Conservation (phyloP, 2,888 invertebrate genomes). For the Cheilosia grossa region DNA sequence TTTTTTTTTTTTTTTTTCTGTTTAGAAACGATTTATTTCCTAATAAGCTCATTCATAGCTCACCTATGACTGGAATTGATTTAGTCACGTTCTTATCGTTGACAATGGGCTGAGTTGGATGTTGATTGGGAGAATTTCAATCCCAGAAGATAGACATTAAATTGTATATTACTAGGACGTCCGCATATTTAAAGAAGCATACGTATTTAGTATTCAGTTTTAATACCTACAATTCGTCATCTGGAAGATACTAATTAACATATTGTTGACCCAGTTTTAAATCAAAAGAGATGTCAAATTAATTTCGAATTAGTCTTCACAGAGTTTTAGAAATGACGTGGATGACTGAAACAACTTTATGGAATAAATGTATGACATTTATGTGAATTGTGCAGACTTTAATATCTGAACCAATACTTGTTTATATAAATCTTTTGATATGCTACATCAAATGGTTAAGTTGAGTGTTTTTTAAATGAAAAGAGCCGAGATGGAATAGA, state of each 20-base stretch:
- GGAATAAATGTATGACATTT: no score
- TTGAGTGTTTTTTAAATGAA: no score
- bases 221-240: conserved; percentile 77
- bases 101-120: background rate
- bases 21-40: conserved; percentile 39
- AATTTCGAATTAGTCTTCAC: no score
- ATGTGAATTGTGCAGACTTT: no score
- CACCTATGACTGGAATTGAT: background rate
- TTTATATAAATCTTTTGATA: no score
- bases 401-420: no score
- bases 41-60: conserved; percentile 11
- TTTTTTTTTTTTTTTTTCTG: conserved; percentile 3
- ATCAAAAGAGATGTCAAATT: no score
- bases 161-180: background rate
- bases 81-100: conserved; percentile 12
- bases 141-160: background rate
- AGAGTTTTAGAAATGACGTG: no score
- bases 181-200: background rate
- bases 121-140: conserved; percentile 20
- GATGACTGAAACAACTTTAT: no score
- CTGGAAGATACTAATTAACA: background rate
- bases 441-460: no score
- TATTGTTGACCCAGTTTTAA: background rate
- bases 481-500: no score
- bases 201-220: conserved; percentile 74